Base-by-base conservation (phyloP, 2,888 invertebrate genomes). In the Tricholauxania praeusta region DNA sequence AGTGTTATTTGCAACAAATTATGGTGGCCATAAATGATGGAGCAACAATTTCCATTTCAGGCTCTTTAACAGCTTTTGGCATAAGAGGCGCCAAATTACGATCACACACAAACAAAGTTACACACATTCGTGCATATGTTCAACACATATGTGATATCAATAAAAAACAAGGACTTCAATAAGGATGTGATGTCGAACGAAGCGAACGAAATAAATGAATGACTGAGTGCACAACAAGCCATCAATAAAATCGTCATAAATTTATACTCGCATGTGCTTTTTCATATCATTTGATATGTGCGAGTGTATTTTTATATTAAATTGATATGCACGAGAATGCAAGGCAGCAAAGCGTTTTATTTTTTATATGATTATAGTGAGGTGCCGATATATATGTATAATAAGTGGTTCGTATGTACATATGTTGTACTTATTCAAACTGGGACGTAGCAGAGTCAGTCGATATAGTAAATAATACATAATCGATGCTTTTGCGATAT, bases 191-290 rank as follows among this genome's bases (percentile, higher is more conserved):
- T 71, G 69, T 72, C 64, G 60, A 62, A 55, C 52, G 70, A 51
- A 70, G 22, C 63, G 52, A 17, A 28, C 39, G 48, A 12, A n/a
- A 14, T 28, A 5, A 19, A 60, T 47, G 68, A 32, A 60, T 15
- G 71, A 57, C 73, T 70, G 68, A 66, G 73, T 75, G 72, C 51
- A 67, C 73, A 75, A 75, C 73, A 75, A 78, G 80, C 71, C 80
- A 78, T 82, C 82, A 81, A 82, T 79, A 80, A 82, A 83, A 83
- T 79, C 80, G 83, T 82, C 82, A 84, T 83, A 83, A 82, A 82
- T 82, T 80, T 71, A 78, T 78, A 78, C 79, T 75, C 77, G 78
- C 73, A 75, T 75, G 70, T 39, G 15, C 32, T 69, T 68, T 59
- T 68, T 68, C 3, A 15, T 19, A 22, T 3, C 22, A 28, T 49